These are phyloP conservation scores for Poeciliopsis turneri DNA, from an alignment of 2,797 vertebrate genomes.

Conservation along the genomic window DNA sequence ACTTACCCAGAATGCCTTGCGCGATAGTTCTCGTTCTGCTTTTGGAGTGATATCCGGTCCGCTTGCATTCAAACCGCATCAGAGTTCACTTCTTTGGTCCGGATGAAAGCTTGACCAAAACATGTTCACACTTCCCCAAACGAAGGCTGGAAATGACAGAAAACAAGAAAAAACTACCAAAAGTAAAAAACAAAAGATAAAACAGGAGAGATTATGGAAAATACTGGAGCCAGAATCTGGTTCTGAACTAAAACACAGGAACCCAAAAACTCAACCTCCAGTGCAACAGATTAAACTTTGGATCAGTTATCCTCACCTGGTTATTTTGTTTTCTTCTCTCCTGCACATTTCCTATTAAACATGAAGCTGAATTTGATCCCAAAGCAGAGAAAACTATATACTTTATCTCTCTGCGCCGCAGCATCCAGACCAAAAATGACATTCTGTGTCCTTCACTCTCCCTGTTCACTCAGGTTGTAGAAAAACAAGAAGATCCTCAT, in stretches of 20 bases:
- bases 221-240: not conserved
- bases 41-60: too few species aligned
- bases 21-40: too few species aligned
- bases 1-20: too few species aligned
- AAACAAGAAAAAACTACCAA: too few species aligned
- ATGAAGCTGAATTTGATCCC: not conserved
- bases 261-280: not conserved
- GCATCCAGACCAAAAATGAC: not conserved
- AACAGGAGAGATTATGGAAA: not conserved
- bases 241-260: not conserved
- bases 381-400: not conserved
- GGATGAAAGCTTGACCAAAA: too few species aligned
- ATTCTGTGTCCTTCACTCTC: not conserved
- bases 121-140: too few species aligned
- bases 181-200: too few species aligned
- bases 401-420: not conserved
- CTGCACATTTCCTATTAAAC: not conserved
- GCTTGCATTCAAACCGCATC: too few species aligned
- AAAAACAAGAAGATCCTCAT: conserved; percentile 2
- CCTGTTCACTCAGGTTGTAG: not conserved
- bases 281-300: not conserved
- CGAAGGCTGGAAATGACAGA: too few species aligned
- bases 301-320: not conserved
- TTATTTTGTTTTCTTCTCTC: not conserved
- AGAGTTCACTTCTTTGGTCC: too few species aligned